Percentiles rank a stretch among this genome's conserved stretches.
These are phyloP conservation scores for Drosophila arawakana DNA, from an alignment of 1,140 invertebrate species.

Conservation along the genomic window DNA sequence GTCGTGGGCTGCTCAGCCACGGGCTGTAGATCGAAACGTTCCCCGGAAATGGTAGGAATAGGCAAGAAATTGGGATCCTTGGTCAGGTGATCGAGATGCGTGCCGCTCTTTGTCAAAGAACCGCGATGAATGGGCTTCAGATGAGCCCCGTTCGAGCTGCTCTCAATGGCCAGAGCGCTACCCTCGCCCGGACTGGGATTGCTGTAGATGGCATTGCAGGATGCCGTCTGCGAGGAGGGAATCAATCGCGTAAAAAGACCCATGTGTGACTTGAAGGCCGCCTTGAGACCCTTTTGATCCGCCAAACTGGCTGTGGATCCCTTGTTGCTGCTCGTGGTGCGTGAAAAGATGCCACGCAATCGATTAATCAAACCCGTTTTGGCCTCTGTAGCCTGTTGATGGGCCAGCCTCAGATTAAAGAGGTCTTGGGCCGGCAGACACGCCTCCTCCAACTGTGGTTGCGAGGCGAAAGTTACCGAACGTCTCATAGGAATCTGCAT, in stretches of 20 bases:
- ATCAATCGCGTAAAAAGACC: slow-evolving; percentile 89
- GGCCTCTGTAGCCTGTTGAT: slow-evolving; percentile 85
- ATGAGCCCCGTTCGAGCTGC: slow-evolving; percentile 61
- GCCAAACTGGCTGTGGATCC: slow-evolving; percentile 87
- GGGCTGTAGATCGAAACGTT: slow-evolving; percentile 41
- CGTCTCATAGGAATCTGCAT: slow-evolving; percentile 85
- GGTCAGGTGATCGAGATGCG: slow-evolving; percentile 70
- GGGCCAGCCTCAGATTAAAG: slow-evolving; percentile 86
- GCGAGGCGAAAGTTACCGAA: slow-evolving; percentile 88
- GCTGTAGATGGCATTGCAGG: slow-evolving; percentile 87
- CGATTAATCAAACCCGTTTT: slow-evolving; percentile 86
- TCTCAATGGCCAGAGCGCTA: slow-evolving; percentile 14
- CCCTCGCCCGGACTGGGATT: slow-evolving; percentile 40
- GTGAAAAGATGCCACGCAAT: slow-evolving; percentile 81
- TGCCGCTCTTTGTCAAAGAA: slow-evolving; percentile 86
- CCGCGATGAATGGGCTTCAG: slow-evolving; percentile 85
- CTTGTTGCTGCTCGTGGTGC: slow-evolving; percentile 78
- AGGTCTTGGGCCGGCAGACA: slow-evolving; percentile 86
- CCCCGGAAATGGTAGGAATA: slow-evolving; percentile 74
- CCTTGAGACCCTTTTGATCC: slow-evolving; percentile 87
- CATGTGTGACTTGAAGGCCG: slow-evolving; percentile 89
- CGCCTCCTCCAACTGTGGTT: slow-evolving; percentile 87
- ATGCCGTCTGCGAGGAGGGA: slow-evolving; percentile 87
- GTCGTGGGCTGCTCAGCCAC: slow-evolving; percentile 9
- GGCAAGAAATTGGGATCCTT: slow-evolving; percentile 79